These are phyloP conservation scores for Petrocephalus sullivani DNA, from an alignment of 2,797 vertebrate genomes.

Conservation along the genomic window DNA sequence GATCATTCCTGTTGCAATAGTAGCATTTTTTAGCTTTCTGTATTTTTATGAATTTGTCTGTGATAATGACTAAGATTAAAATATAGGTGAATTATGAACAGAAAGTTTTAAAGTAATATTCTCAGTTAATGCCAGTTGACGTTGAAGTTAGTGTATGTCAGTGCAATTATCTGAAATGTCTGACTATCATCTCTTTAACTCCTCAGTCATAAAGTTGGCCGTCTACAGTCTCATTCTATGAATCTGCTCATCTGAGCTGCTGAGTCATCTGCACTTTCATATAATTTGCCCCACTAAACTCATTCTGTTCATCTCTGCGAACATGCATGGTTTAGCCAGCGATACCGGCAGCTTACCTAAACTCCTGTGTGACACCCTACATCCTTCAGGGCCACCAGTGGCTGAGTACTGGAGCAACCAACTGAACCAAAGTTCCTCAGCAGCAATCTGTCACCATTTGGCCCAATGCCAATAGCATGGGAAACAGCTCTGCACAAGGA, in stretches of 20 bases:
- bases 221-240: not conserved
- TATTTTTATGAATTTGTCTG: not conserved
- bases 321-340: not conserved
- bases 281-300: not conserved
- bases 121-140: not conserved
- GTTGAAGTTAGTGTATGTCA: not conserved
- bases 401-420: not conserved
- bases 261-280: not conserved
- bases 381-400: not conserved
- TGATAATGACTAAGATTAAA: not conserved
- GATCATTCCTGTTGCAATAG: not conserved
- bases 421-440: not conserved
- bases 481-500: not conserved
- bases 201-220: not conserved
- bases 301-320: not conserved
- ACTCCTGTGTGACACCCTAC: not conserved
- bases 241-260: not conserved
- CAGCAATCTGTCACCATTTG: not conserved
- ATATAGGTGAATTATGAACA: not conserved
- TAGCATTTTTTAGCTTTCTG: not conserved
- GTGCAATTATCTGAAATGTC: not conserved
- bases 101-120: not conserved
- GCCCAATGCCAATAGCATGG: not conserved
- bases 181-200: not conserved
- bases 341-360: not conserved